Evolutionary conservation across 1,140 invertebrate genomes (phyloP), one percentile per base, ranked within the genome.

Genomic region (Lepidurus couesii): DNA sequence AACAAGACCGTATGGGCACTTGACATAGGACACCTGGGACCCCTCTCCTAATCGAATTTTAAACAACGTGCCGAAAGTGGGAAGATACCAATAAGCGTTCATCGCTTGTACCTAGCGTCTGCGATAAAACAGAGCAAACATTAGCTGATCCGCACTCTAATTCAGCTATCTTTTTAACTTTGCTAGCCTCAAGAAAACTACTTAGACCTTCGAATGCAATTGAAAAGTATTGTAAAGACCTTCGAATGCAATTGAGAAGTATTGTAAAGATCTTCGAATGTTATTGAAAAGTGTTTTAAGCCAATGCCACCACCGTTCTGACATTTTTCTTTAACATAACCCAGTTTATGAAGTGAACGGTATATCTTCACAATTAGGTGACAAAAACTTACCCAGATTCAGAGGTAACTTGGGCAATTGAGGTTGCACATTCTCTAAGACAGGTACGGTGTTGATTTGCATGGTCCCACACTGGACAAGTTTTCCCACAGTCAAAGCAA

Each of bases 11-110:
- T 65, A 65, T 65, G 53, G 53, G 13, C 53, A 65, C 53, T 65
- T 65, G 53, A 65, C 53, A 65, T 65, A 65, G 53, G 53, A 65
- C 53, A 65, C 53, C 53, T 65, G 53, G 53, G 34, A 13, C 53
- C 53, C 21, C 53, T 65, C 53, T 65, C n/a, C 53, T 65, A 65
- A 65, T 65, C 53, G 53, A 65, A 65, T 65, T 65, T 4, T 65
- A 65, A 65, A 65, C 53, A 65, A n/a, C 21, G 53, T 65, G 53
- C 53, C 8, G 13, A 65, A 65, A 65, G 53, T 65, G 53, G 53
- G 53, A 13, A 13, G 53, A 65, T 65, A 65, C 16, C 53, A 13
- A 65, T 13, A 65, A 65, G 53, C 13, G 21, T 65, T 65, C 21
- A 9, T n/a, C 53, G 34, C 34, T 34, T 34, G 34, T 34, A 34